Evolutionary conservation across 2,888 invertebrate genomes (phyloP), one percentile per base, ranked within the genome.

Genomic region (Norana najaformis): DNA sequence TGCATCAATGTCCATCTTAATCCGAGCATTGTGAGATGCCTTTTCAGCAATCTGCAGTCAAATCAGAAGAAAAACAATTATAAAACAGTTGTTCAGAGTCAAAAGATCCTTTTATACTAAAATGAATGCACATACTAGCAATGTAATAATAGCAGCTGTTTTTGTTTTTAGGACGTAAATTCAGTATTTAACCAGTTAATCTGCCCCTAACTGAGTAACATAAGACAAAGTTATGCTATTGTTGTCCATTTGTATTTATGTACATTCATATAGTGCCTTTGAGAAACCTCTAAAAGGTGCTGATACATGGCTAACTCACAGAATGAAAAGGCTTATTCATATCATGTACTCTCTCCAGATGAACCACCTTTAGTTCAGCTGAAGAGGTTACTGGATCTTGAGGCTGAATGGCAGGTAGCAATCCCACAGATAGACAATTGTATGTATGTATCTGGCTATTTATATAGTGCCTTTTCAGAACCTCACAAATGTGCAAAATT

Each of bases 1-100:
- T 88, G 97, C 97, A 94, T 96, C 96, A 91, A 97, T 95, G 93
- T 96, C 96, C 92, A 96, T 93, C 37, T 96, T 95, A 89, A 96
- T 94, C 92, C 96, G 95, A 90, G 96, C 94, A 93, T 96, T 93
- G 91, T 94, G 93, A 39, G 93, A 93, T 0, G 94, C 94, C 53
- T 91, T 92, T 88, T 94, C 94, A 90, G 93, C 93, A 35, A 94
- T 93, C 94, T 94, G 30, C 69, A 69, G n/a, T 69, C 30, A 69
- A 92, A 30, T 18, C 30, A 41, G 91, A 90, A 89, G 53, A 35
- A 38, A 89, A 89, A 2, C 30, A 34, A 38, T 38, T 88, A 38
- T 4, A 30, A 5, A 38, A 88, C 88, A 88, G 88, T 88, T 13
- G n/a, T 69, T 69, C 69, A 69, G n/a, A 69, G 69, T n/a, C 69